Base-by-base conservation (phyloP, 2,797 vertebrate species). In the Anguilla anguilla region DNA sequence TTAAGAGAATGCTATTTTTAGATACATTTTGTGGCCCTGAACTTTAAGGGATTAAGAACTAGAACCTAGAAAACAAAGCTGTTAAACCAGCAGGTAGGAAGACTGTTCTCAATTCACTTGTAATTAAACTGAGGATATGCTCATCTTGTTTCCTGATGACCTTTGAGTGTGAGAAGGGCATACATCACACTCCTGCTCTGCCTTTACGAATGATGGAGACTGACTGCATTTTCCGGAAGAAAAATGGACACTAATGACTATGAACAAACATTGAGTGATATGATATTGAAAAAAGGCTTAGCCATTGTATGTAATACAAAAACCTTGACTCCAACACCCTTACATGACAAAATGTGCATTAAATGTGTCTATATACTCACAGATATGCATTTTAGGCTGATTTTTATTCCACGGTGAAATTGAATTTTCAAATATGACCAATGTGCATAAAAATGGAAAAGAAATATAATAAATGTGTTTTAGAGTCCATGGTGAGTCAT, bases 51-150 rank as follows among this genome's bases (percentile, higher is more conserved):
- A 46, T 46, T 46, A 46, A 46, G 43, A 46, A 46, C 43, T 46
- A 46, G 59, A 49, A 85, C 85, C 85, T 46, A 13, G 85, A 85
- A 85, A 39, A 85, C 22, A n/a, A 85, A 69, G 61, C 85, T 49
- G 61, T 28, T 85, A 64, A 85, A 67, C 85, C 61, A 69, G 46
- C 59, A 72, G 35, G 35, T 9, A 51, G 35, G 17, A n/a, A n/a
- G 64, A 51, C 61, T 19, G 15, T 39, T 35, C 83, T 55, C 28
- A 57, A 61, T 57, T 64, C 84, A 57, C 57, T 61, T 61, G 55
- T n/a, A 35, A 64, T 35, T 31, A 85, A 64, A 85, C 55, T 55
- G 57, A 35, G 57, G 35, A 25, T 51, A 28, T 17, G 25, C 49
- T 15, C n/a, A 51, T 85, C 19, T 55, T 57, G 31, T 85, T 57